These are phyloP conservation scores for Ctenopoma kingsleyae DNA, from an alignment of 2,797 vertebrate species.

Conservation along the genomic window DNA sequence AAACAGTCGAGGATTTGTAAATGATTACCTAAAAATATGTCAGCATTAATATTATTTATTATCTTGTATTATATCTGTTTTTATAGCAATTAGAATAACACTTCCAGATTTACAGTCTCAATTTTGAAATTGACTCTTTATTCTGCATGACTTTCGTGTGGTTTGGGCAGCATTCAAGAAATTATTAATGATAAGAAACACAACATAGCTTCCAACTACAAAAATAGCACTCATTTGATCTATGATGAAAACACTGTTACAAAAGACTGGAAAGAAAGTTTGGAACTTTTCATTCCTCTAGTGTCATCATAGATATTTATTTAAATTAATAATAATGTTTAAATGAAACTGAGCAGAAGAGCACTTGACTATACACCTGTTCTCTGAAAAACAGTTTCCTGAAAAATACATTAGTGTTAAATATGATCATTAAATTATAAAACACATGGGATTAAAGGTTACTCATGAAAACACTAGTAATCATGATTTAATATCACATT, in stretches of 20 bases:
- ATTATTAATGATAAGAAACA: conserved; percentile 31
- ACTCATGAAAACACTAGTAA: conserved; percentile 45
- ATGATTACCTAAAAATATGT: conserved; percentile 2
- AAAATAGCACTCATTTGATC: background rate
- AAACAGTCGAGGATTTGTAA: conserved; percentile 14
- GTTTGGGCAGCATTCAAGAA: conserved; percentile 32
- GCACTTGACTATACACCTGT: conserved; percentile 59
- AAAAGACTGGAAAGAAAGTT: conserved; percentile 19
- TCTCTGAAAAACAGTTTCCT: conserved; percentile 55
- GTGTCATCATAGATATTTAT: background rate
- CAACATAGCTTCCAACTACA: background rate
- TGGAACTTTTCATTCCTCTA: conserved; percentile 17
- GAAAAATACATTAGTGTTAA: conserved; percentile 39
- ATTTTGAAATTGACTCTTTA: conserved; percentile 2
- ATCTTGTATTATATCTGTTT: background rate
- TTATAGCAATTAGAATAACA: background rate
- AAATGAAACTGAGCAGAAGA: conserved; percentile 71
- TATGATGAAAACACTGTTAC: conserved; percentile 8
- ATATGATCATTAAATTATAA: conserved; percentile 49
- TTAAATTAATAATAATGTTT: conserved; percentile 3
- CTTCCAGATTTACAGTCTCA: background rate
- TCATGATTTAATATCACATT: conserved; percentile 40
- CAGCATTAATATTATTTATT: background rate
- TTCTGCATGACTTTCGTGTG: conserved; percentile 9
- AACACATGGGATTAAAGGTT: conserved; percentile 29